A percentile compares a stretch with the other conserved stretches of the same genome.
Evolutionary conservation across 2,888 invertebrate genomes (phyloP).

Genomic region (Pristionchus japonicus): DNA sequence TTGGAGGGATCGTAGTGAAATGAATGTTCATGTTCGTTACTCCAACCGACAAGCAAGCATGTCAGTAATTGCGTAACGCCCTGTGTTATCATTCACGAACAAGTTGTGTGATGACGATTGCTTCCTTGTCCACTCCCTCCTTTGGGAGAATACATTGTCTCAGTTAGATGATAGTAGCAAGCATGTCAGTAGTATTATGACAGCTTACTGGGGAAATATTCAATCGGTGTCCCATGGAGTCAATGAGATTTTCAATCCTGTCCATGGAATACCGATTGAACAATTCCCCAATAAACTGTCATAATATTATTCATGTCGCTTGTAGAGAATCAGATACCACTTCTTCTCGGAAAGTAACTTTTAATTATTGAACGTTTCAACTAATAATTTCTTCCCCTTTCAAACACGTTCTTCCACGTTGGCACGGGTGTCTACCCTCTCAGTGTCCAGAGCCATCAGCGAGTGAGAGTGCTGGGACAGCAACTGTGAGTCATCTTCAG

Average conservation of each 20-base stretch:
- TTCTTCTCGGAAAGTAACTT: no score
- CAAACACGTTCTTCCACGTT: constrained; percentile 53
- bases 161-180: no score
- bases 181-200: no score
- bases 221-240: no score
- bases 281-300: no score
- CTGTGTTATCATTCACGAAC: constrained; percentile 1
- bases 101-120: not conserved
- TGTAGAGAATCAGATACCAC: no score
- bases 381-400: not conserved
- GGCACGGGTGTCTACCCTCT: constrained; percentile 55
- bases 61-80: not conserved
- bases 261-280: no score
- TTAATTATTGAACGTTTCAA: no score
- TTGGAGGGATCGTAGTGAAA: not conserved
- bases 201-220: no score
- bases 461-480: constrained; percentile 49
- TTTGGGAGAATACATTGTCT: no score
- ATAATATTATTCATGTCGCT: no score
- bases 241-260: no score
- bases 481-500: constrained; percentile 40
- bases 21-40: not conserved
- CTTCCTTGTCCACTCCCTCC: not conserved
- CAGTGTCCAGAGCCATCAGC: constrained; percentile 48
- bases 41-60: not conserved